Evolutionary conservation across 2,113 vertebrate genomes (phyloP).

Genomic region (Pristiophorus japonicus): DNA sequence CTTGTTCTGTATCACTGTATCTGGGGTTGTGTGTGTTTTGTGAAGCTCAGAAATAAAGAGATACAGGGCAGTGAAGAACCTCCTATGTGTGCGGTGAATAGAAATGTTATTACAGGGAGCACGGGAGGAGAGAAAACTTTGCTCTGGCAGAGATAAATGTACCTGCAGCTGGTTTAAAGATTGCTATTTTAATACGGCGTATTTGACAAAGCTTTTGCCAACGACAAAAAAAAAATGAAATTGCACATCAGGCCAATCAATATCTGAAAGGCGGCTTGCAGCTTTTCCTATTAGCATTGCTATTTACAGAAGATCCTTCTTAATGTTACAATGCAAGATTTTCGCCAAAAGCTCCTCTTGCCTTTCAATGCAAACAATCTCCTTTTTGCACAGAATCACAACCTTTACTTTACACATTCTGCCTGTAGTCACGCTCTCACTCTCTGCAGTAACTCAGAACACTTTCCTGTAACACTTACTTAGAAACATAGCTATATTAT

Average conservation of each 20-base stretch:
- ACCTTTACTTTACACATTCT: neutral
- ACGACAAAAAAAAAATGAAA: constrained; percentile 9
- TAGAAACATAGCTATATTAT: neutral
- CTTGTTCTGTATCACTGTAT: constrained; percentile 18
- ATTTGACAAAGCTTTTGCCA: neutral
- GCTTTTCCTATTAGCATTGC: neutral
- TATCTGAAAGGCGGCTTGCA: neutral
- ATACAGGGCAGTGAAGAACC: neutral
- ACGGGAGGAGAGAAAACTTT: neutral
- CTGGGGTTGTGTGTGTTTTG: neutral
- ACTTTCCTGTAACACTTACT: neutral
- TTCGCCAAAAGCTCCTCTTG: neutral
- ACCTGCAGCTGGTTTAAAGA: neutral
- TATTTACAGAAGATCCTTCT: neutral
- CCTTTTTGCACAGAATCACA: neutral
- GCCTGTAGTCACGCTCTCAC: neutral
- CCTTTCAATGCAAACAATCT: neutral
- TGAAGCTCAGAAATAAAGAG: constrained; percentile 14
- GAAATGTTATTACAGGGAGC: neutral
- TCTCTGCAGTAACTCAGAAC: neutral
- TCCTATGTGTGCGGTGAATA: neutral
- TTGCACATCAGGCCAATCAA: neutral
- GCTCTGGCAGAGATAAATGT: neutral
- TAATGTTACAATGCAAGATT: neutral
- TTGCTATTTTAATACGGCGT: neutral